These are phyloP conservation scores for Sesia bembeciformis DNA, from an alignment of 2,888 invertebrate genomes.

Conservation along the genomic window DNA sequence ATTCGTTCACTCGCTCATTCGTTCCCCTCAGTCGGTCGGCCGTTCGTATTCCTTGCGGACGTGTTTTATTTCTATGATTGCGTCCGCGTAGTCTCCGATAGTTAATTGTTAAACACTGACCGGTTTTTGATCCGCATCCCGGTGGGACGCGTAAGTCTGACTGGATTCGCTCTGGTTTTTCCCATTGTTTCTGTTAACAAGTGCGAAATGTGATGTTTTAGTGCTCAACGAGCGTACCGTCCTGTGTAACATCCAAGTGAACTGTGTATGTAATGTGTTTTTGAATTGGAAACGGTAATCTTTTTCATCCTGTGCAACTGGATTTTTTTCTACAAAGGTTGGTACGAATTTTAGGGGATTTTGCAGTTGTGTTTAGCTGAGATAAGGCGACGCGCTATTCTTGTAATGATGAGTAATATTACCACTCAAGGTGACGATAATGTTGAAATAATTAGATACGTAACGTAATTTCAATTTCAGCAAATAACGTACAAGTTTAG, in stretches of 20 bases:
- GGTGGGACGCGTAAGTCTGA: constrained; percentile 26
- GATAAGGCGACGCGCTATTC: background rate
- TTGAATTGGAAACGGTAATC: constrained; percentile 53
- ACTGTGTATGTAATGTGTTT: constrained; percentile 63
- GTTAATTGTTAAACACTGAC: constrained; percentile 39
- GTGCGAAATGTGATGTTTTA: constrained; percentile 72
- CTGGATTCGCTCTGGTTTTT: constrained; percentile 43
- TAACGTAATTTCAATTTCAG: too few species aligned
- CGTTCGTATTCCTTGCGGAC: constrained; percentile 20
- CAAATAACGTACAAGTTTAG: too few species aligned
- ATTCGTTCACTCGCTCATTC: constrained; percentile 13
- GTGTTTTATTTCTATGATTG: constrained; percentile 17
- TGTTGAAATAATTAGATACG: background rate
- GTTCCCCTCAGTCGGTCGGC: constrained; percentile 51
- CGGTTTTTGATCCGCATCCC: constrained; percentile 32
- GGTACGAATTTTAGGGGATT: constrained; percentile 15
- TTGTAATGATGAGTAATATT: constrained; percentile 14
- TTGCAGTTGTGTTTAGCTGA: constrained; percentile 4
- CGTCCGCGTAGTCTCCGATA: constrained; percentile 43
- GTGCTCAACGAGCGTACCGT: constrained; percentile 55
- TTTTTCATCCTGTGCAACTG: constrained; percentile 26
- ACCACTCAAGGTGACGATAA: constrained; percentile 15
- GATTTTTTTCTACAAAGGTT: constrained; percentile 35
- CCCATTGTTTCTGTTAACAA: constrained; percentile 46
- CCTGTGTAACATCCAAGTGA: constrained; percentile 67